Conservation (phyloP, 1,140 invertebrate genomes). For the Adelges cooleyi region DNA sequence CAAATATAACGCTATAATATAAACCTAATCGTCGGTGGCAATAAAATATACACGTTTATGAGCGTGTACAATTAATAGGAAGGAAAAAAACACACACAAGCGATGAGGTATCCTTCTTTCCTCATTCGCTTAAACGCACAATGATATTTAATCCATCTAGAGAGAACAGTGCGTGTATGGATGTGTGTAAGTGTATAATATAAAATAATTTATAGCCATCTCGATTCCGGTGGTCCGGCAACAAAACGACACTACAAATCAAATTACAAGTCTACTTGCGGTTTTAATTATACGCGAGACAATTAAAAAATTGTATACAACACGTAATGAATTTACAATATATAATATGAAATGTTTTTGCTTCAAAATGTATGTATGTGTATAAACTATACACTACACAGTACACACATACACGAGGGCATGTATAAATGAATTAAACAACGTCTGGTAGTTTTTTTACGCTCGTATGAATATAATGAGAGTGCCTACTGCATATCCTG, state of each 20-base stretch:
- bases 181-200: background rate
- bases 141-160: no score
- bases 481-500: slow-evolving; percentile 13
- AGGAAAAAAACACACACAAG: no score
- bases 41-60: no score
- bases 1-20: no score
- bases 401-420: no score
- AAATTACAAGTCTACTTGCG: slow-evolving; percentile 20
- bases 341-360: background rate
- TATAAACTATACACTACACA: no score
- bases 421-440: slow-evolving; percentile 27
- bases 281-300: slow-evolving; percentile 20
- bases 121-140: background rate
- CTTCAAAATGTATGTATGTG: no score
- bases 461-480: slow-evolving; percentile 20
- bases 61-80: no score
- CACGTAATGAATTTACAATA: slow-evolving; percentile 27
- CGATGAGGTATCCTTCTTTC: no score
- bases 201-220: slow-evolving; percentile 17
- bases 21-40: no score
- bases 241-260: slow-evolving; percentile 20
- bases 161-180: background rate
- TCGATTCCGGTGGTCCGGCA: slow-evolving; percentile 25
- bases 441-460: slow-evolving; percentile 12
- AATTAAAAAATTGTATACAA: slow-evolving; percentile 18